Evolutionary conservation across 2,888 invertebrate genomes (phyloP).

Genomic region (Cosmopolites sordidus): DNA sequence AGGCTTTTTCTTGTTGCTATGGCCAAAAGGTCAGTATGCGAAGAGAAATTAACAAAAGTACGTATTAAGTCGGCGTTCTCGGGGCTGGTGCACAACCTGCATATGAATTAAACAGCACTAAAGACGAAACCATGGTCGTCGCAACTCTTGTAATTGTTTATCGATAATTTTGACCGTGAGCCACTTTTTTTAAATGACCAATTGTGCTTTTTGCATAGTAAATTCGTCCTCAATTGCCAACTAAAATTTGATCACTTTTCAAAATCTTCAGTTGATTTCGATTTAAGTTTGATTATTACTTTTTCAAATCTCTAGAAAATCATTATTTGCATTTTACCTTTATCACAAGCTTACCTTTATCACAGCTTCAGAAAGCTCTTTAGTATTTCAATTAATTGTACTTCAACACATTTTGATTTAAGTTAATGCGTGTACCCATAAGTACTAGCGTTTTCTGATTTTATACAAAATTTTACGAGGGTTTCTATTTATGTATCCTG

Average conservation of each 20-base stretch:
- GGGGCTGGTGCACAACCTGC: background rate
- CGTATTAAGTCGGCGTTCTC: background rate
- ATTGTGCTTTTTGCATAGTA: slow-evolving; percentile 8
- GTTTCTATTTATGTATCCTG: too few species aligned
- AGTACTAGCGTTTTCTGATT: too few species aligned
- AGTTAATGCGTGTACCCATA: too few species aligned
- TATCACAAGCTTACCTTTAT: too few species aligned
- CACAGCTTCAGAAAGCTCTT: too few species aligned
- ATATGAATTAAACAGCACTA: background rate
- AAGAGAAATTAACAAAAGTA: slow-evolving; percentile 12
- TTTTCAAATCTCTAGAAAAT: too few species aligned
- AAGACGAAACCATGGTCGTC: background rate
- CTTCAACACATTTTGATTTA: too few species aligned
- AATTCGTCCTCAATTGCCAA: background rate
- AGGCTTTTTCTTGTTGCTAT: slow-evolving; percentile 10
- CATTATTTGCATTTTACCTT: too few species aligned
- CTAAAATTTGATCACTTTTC: background rate
- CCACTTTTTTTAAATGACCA: slow-evolving; percentile 11
- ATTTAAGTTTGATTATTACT: too few species aligned
- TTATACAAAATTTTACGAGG: too few species aligned
- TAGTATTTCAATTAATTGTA: too few species aligned
- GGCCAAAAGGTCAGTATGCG: slow-evolving; percentile 11
- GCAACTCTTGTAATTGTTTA: slow-evolving; percentile 7
- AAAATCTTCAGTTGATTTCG: too few species aligned
- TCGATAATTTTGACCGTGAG: slow-evolving; percentile 14